Conservation (phyloP, 2,888 invertebrate genomes). For the Theodoxus fluviatilis region DNA sequence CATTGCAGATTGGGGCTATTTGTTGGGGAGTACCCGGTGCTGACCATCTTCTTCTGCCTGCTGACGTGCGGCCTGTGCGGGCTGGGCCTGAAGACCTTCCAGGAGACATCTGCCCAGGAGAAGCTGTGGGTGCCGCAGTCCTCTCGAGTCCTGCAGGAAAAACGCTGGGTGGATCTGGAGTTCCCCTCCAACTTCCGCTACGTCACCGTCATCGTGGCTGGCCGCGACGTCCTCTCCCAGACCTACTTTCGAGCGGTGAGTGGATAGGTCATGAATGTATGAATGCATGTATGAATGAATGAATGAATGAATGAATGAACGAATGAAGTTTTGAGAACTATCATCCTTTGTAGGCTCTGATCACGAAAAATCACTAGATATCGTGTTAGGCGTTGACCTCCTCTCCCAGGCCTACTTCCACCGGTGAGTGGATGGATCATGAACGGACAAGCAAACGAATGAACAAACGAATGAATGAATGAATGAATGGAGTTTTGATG, state of each 20-base stretch:
- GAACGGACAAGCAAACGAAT: too few species aligned
- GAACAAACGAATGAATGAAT: too few species aligned
- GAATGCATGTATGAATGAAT: too few species aligned
- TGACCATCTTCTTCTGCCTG: constrained; percentile 41
- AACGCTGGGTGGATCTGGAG: constrained; percentile 43
- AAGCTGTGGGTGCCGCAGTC: constrained; percentile 52
- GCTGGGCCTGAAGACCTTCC: constrained; percentile 48
- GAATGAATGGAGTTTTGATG: too few species aligned
- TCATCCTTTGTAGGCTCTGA: too few species aligned
- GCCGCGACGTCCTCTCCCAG: constrained; percentile 41
- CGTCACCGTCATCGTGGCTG: constrained; percentile 38
- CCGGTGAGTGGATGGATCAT: too few species aligned
- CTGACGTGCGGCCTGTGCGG: constrained; percentile 47
- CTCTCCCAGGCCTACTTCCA: too few species aligned
- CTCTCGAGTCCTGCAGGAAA: constrained; percentile 45
- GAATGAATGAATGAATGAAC: too few species aligned
- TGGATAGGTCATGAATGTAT: constrained; percentile 16
- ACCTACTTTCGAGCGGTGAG: constrained; percentile 44
- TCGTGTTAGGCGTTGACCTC: too few species aligned
- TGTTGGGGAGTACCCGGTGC: constrained; percentile 44
- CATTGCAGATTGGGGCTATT: constrained; percentile 45
- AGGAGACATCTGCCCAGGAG: constrained; percentile 45
- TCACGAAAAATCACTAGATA: too few species aligned
- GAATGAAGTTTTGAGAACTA: too few species aligned
- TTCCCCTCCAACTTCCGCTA: constrained; percentile 49